phyloP scores from a whole-genome alignment of 2,113 vertebrate species.

The Chrysemys picta region DNA sequence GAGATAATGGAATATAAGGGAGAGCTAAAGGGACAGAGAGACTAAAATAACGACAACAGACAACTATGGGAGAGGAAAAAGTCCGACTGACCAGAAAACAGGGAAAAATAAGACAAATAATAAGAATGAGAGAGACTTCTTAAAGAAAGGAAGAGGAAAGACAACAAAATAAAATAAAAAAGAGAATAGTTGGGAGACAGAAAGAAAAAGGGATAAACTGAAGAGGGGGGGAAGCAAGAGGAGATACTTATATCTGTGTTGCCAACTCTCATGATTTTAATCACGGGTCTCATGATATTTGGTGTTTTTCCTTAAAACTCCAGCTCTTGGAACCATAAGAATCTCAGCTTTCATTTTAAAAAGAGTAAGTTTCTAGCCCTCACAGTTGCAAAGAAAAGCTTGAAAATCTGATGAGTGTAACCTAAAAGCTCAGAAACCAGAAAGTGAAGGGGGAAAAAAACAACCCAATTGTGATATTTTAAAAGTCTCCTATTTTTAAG shows the following conservation, averaged over 20 bases:
- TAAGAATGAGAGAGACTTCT: not conserved
- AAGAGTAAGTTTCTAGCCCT: not conserved
- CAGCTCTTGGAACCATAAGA: not conserved
- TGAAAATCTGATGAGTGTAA: not conserved
- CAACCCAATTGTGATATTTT: not conserved
- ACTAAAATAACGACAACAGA: not conserved
- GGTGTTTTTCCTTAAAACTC: not conserved
- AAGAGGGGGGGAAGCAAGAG: not conserved
- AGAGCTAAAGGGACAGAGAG: not conserved
- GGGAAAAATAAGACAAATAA: not conserved
- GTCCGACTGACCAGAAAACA: not conserved
- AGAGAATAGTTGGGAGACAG: not conserved
- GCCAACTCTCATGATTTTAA: not conserved
- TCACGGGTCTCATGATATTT: too few relatives aligned
- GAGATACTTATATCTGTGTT: rapidly evolving
- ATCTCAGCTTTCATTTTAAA: not conserved
- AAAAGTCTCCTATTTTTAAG: not conserved
- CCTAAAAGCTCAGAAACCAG: not conserved
- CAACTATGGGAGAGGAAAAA: not conserved
- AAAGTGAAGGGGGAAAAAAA: not conserved
- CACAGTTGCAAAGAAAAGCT: not conserved
- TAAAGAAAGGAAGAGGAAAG: not conserved
- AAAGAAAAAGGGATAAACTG: not conserved
- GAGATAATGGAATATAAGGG: not conserved
- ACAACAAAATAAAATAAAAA: not conserved